These are phyloP conservation scores for Neria commutata DNA, from an alignment of 2,888 invertebrate genomes.

Conservation along the genomic window DNA sequence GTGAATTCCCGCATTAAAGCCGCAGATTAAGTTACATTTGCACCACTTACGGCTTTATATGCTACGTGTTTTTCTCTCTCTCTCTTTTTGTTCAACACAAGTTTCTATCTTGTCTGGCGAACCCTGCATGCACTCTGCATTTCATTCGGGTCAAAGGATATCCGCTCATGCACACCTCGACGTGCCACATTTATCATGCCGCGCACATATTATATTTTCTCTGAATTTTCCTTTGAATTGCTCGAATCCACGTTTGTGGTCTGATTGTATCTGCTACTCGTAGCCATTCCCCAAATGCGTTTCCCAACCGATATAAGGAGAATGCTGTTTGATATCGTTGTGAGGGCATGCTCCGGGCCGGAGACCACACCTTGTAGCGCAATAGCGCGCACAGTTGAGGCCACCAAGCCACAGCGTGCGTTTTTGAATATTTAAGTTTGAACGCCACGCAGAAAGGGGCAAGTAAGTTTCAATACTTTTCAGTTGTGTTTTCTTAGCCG, in stretches of 20 bases:
- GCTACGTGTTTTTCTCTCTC: neutral
- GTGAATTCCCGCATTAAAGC: neutral
- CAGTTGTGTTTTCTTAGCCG: no score
- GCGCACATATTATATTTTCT: neutral
- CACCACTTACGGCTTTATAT: neutral
- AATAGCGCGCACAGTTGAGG: neutral
- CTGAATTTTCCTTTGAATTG: neutral
- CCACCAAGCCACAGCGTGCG: neutral
- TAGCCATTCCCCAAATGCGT: no score
- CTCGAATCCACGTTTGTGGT: constrained; percentile 5
- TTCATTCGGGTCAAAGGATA: neutral
- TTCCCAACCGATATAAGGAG: no score
- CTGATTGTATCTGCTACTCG: neutral
- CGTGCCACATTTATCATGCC: constrained; percentile 8
- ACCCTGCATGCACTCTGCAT: neutral
- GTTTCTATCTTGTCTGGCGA: neutral
- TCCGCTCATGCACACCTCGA: neutral
- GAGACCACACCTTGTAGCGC: neutral
- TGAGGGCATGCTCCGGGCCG: no score
- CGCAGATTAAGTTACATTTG: neutral
- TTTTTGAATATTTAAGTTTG: constrained; percentile 3
- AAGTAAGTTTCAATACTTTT: no score
- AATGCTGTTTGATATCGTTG: no score
- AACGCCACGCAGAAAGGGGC: no score
- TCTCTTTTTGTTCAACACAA: no score